These are phyloP conservation scores for Agriotes lineatus DNA, from an alignment of 2,888 invertebrate species.

Conservation along the genomic window DNA sequence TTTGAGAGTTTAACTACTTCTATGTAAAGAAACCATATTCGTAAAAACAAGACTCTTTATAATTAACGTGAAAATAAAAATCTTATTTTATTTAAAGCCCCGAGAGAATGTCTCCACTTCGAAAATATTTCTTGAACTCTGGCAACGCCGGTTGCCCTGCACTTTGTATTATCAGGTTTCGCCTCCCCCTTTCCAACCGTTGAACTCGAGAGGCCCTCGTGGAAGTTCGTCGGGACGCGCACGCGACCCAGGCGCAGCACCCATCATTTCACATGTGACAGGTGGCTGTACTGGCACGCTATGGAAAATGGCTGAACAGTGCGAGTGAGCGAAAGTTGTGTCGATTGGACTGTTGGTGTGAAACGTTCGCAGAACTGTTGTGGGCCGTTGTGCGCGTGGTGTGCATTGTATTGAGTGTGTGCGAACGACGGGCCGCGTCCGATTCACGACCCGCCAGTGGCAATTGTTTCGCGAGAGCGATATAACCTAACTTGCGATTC, in stretches of 20 bases:
- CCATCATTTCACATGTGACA: conserved; percentile 62
- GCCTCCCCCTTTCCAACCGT: conserved; percentile 36
- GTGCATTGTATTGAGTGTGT: too few species aligned
- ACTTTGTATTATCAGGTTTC: conserved; percentile 23
- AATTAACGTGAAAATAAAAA: too few species aligned
- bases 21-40: too few species aligned
- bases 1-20: too few species aligned
- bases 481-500: conserved; percentile 47
- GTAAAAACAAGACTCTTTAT: too few species aligned
- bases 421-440: conserved; percentile 44
- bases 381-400: conserved; percentile 51
- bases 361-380: conserved; percentile 53
- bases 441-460: too few species aligned
- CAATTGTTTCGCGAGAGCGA: conserved; percentile 13
- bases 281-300: conserved; percentile 66
- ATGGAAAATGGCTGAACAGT: conserved; percentile 64
- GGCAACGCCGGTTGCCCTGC: too few species aligned
- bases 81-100: too few species aligned
- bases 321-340: conserved; percentile 58
- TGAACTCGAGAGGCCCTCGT: conserved; percentile 46
- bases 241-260: conserved; percentile 55
- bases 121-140: too few species aligned
- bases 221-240: conserved; percentile 53
- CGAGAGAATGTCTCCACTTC: too few species aligned
- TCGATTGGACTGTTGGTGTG: conserved; percentile 55